A percentile compares a stretch with the other conserved stretches of the same genome.
phyloP scores from a whole-genome alignment of 2,888 invertebrate genomes.

The Sarcophaga carnaria region DNA sequence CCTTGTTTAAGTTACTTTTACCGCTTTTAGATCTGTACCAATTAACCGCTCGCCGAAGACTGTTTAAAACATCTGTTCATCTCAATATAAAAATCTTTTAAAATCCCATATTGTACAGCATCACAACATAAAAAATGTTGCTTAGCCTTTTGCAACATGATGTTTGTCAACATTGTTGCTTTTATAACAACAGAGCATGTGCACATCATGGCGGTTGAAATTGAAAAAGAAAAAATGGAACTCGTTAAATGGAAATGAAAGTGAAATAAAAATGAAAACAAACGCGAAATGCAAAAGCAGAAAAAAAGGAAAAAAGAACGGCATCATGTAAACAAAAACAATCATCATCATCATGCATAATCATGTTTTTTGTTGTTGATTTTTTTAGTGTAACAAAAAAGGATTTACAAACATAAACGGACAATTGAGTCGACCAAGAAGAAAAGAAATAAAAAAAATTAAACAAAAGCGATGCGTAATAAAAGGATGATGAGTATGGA shows the following conservation, averaged over 20 bases:
- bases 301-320: constrained; percentile 24
- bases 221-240: constrained; percentile 14
- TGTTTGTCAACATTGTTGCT: constrained; percentile 48
- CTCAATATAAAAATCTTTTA: constrained; percentile 5
- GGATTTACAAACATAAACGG: constrained; percentile 42
- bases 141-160: not conserved
- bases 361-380: constrained; percentile 35
- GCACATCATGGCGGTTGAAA: constrained; percentile 29
- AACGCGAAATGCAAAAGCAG: not conserved
- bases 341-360: constrained; percentile 28
- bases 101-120: constrained; percentile 5
- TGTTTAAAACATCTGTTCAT: constrained; percentile 40
- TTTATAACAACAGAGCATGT: not conserved
- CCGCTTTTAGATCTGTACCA: constrained; percentile 40
- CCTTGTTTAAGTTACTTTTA: not conserved
- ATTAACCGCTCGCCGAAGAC: constrained; percentile 44
- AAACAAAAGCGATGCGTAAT: constrained; percentile 4
- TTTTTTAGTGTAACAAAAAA: constrained; percentile 11
- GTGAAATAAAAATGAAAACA: constrained; percentile 9
- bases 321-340: constrained; percentile 22
- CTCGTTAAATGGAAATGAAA: not conserved
- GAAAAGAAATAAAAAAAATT: constrained; percentile 1
- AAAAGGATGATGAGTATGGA: constrained; percentile 21
- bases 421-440: constrained; percentile 26
- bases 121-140: constrained; percentile 37